A percentile compares a stretch with the other conserved stretches of the same genome.
phyloP scores from a whole-genome alignment of 1,140 invertebrate genomes.

The Ladona fulva region DNA sequence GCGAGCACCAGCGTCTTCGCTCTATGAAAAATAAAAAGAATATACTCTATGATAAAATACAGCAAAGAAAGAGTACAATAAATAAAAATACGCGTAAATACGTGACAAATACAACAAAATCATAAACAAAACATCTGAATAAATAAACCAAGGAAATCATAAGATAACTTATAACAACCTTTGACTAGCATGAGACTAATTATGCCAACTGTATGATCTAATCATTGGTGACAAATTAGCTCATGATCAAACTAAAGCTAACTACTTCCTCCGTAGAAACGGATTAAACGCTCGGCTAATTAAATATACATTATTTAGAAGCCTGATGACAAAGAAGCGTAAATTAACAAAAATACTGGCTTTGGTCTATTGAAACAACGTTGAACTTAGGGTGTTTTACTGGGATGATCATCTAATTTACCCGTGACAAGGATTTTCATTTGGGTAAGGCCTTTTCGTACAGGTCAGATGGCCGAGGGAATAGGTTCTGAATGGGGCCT shows the following conservation, averaged over 20 bases:
- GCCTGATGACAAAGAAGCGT: too few relatives aligned
- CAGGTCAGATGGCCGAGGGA: background rate
- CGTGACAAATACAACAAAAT: background rate
- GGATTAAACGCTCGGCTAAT: too few relatives aligned
- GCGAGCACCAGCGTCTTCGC: conserved; percentile 80
- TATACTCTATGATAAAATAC: conserved; percentile 10
- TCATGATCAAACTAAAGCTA: too few relatives aligned
- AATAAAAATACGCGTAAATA: background rate
- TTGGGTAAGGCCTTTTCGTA: background rate
- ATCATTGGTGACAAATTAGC: too few relatives aligned
- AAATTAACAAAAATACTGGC: too few relatives aligned
- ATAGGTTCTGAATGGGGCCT: background rate
- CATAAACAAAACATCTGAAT: background rate
- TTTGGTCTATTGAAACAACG: too few relatives aligned
- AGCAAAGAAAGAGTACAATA: background rate
- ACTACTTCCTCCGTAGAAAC: too few relatives aligned
- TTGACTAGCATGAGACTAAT: too few relatives aligned
- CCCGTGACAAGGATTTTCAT: background rate
- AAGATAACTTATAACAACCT: too few relatives aligned
- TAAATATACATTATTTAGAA: too few relatives aligned
- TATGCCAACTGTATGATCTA: too few relatives aligned
- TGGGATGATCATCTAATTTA: background rate
- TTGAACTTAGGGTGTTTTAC: background rate
- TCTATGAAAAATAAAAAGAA: conserved; percentile 44
- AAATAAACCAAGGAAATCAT: too few relatives aligned